Evolutionary conservation across 2,797 vertebrate species (phyloP), one percentile per base, ranked within the genome.

Genomic region (Rousettus madagascariensis): DNA sequence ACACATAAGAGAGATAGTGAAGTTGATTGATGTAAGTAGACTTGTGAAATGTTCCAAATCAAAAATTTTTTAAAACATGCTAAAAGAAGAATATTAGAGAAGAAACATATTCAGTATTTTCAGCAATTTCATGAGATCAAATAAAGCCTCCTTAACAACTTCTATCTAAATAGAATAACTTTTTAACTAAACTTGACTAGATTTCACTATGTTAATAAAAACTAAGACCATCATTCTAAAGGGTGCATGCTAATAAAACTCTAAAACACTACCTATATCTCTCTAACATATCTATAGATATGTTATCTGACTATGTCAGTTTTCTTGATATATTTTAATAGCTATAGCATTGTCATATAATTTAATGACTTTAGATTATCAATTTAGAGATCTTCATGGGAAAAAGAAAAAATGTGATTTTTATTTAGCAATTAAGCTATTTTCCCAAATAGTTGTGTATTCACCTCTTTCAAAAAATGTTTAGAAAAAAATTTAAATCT

Each of bases 171-270:
- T 75, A 93, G 33, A 96, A 91, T 55, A 95, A 16, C 33, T 94
- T 94, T 85, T 80, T 91, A 95, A 94, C 46, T 61, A 96, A 93
- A 91, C 41, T 95, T 90, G 59, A 90, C 69, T 82, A 77, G 46
- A 86, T 22, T 90, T 83, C 43, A 92, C 36, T 95, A 83, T 12
- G 86, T 79, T 83, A 95, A 88, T 94, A 95, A 92, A 91, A 91
- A 75, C 19, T 61, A 95, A 95, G 69, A 74, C 59, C 22, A 22
- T 89, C 55, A 72, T 95, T 95, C 41, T 80, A 88, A 95, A 90
- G 30, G 4, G 2, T 72, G 4, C 15, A 51, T 68, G 36, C 55
- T 86, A 84, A 66, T 78, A 78, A 78, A 94, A 90, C 24, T 96
- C 38, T 71, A 74, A 92, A 63, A 26, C 72, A 74, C 63, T 84